Base-by-base conservation (phyloP, 2,113 vertebrate genomes). In the Vulpes lagopus region DNA sequence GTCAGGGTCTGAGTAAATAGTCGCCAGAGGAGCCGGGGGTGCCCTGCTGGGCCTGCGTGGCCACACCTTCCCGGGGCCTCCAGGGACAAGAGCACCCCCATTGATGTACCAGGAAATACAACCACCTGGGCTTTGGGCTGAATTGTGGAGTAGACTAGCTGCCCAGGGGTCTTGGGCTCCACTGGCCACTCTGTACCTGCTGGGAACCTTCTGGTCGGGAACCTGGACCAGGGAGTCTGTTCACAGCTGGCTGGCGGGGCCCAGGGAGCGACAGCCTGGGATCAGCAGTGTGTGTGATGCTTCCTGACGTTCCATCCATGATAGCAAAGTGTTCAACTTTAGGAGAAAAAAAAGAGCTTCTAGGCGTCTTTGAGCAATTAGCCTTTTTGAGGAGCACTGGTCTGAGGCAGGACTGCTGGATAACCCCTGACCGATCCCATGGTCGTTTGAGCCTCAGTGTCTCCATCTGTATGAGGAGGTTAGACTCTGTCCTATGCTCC, bases 121-220 rank as follows among this genome's bases (percentile, higher is more conserved):
- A n/a, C 32, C 59, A 2, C 65, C 30, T 57, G 49, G 82, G 43
- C 11, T 51, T 10, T 0, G 3, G 27, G 35, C 43, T 12, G 6
- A 57, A 57, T 3, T 7, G 15, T 1, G 0, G 64, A 10, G 9
- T 19, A 5, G 16, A 11, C 51, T 43, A 43, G 59, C 38, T 20
- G 11, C 43, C 55, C 4, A 1, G 30, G 27, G n/a, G 12, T 32
- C 69, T 10, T 17, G 14, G 53, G n/a, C 53, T 84, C 43, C 25
- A 4, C 55, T 14, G 3, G 1, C 51, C 11, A 5, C 9, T n/a
- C 49, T 7, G 81, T 17, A 4, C 10, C n/a, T 22, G 9, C 11
- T 27, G 51, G 71, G 35, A 5, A 0, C 57, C 9, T 25, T 65
- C 32, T 25, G 27, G 43, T 73, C 35, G 7, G 57, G 1, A 23